phyloP scores from a whole-genome alignment of 2,113 vertebrate species.

The Sylvia atricapilla region DNA sequence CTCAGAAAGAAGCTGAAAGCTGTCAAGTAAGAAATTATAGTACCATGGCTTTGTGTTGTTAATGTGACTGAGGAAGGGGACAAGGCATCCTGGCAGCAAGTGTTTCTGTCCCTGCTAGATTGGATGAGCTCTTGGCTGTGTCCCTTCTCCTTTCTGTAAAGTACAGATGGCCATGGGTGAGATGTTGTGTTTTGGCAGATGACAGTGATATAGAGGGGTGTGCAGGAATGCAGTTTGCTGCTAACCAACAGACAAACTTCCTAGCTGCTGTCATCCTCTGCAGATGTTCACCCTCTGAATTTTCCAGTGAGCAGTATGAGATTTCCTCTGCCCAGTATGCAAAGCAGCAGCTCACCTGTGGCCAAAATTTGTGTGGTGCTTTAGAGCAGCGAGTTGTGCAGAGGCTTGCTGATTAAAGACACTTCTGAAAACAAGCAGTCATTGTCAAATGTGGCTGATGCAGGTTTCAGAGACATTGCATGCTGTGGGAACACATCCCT shows the following conservation, averaged over 20 bases:
- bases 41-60: neutral
- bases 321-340: neutral
- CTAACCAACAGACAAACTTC: neutral
- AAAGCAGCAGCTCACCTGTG: neutral
- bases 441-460: neutral
- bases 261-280: neutral
- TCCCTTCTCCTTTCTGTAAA: neutral
- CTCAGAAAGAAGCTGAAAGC: neutral
- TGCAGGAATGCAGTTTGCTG: neutral
- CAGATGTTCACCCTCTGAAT: neutral
- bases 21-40: neutral
- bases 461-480: rapidly evolving
- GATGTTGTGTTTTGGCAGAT: neutral
- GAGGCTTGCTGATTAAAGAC: neutral
- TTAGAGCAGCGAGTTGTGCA: neutral
- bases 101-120: neutral
- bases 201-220: too few species aligned
- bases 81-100: neutral
- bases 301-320: neutral
- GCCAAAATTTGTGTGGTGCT: neutral
- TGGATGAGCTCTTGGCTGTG: neutral
- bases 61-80: neutral
- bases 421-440: neutral
- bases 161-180: neutral
- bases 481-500: neutral